Conservation (phyloP, 2,888 invertebrate species). For the Cryptophagus acutangulus region DNA sequence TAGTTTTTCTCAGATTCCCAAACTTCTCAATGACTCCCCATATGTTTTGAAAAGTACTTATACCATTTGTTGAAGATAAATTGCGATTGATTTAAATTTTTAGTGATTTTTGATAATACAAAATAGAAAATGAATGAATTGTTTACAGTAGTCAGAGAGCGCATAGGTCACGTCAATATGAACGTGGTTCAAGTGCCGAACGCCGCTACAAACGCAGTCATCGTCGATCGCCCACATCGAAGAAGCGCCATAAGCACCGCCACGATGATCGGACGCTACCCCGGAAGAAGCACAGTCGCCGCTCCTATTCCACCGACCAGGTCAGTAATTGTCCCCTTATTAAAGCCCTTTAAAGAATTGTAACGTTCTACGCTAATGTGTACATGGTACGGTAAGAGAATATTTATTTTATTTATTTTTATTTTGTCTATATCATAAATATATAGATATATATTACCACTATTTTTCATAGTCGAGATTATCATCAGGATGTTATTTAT, state of each 20-base stretch:
- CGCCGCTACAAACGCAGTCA: slow-evolving; percentile 81
- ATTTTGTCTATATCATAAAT: too few species aligned
- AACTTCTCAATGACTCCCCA: too few species aligned
- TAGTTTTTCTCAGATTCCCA: too few species aligned
- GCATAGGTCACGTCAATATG: slow-evolving; percentile 57
- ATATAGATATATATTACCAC: too few species aligned
- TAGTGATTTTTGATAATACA: too few species aligned
- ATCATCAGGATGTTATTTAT: too few species aligned
- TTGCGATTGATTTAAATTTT: slow-evolving; percentile 9
- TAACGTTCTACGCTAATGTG: neutral
- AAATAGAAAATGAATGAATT: too few species aligned
- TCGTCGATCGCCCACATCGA: slow-evolving; percentile 75
- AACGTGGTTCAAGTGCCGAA: slow-evolving; percentile 73
- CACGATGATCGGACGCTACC: slow-evolving; percentile 52
- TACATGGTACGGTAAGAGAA: neutral
- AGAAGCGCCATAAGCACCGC: slow-evolving; percentile 67
- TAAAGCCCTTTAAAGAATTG: too few species aligned
- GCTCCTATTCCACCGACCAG: slow-evolving; percentile 51
- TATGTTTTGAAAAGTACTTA: slow-evolving; percentile 9
- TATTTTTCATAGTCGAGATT: too few species aligned
- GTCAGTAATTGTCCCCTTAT: too few species aligned
- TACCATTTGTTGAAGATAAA: slow-evolving; percentile 4
- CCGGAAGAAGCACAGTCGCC: slow-evolving; percentile 43
- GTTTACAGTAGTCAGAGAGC: slow-evolving; percentile 56
- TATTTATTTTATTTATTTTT: neutral